phyloP scores from a whole-genome alignment of 2,888 invertebrate genomes.

The Neocrepidodera transversa region DNA sequence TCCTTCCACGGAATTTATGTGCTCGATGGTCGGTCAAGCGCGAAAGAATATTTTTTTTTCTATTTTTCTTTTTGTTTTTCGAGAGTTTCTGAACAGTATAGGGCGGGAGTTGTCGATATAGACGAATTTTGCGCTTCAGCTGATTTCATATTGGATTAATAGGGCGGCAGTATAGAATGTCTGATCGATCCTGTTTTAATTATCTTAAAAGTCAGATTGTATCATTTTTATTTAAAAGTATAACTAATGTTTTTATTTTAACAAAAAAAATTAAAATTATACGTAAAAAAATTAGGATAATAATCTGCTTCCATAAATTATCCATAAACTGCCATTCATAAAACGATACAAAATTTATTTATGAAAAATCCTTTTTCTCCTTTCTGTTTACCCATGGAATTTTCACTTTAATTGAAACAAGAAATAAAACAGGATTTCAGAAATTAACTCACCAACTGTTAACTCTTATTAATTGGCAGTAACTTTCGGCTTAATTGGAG shows the following conservation, averaged over 20 bases:
- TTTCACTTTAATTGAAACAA: background rate
- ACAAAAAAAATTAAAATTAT: too few species aligned
- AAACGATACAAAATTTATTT: too few species aligned
- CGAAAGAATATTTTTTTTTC: background rate
- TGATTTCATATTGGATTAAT: too few species aligned
- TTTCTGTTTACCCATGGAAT: background rate
- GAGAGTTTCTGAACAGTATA: background rate
- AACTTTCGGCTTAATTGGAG: background rate
- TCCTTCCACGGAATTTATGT: constrained; percentile 20
- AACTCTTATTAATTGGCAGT: constrained; percentile 1
- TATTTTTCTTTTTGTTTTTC: background rate
- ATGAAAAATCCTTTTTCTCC: too few species aligned
- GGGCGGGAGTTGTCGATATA: constrained; percentile 1
- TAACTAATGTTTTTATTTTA: too few species aligned
- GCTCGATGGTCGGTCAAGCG: constrained; percentile 10
- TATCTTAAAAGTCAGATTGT: too few species aligned
- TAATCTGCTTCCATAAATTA: too few species aligned
- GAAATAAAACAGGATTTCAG: background rate
- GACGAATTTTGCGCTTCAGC: background rate
- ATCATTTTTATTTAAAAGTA: too few species aligned
- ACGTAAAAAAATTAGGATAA: too few species aligned
- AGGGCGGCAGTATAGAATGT: too few species aligned
- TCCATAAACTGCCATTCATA: too few species aligned
- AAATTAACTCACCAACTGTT: constrained; percentile 1
- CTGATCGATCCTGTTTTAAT: too few species aligned